phyloP scores from a whole-genome alignment of 2,888 invertebrate genomes.

The Incurvaria masculella region DNA sequence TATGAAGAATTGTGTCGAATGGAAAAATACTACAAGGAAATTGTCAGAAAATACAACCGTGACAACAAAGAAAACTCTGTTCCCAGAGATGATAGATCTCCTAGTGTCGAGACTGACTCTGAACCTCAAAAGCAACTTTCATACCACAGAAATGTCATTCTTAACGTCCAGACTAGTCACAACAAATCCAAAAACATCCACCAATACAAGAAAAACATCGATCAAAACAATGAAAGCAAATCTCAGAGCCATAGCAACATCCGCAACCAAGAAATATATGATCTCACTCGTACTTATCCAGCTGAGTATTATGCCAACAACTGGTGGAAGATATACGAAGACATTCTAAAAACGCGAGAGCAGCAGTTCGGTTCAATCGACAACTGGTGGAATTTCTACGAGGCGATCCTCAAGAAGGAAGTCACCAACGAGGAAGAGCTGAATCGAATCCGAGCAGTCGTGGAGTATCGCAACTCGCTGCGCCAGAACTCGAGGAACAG shows the following conservation, averaged over 20 bases:
- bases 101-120: conserved; percentile 20
- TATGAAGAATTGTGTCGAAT: conserved; percentile 47
- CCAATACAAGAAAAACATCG: conserved; percentile 24
- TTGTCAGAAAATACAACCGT: conserved; percentile 37
- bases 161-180: conserved; percentile 29
- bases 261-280: conserved; percentile 36
- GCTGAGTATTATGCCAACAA: conserved; percentile 49
- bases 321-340: conserved; percentile 52
- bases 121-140: conserved; percentile 21
- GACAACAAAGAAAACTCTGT: conserved; percentile 32
- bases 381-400: conserved; percentile 50
- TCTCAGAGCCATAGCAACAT: conserved; percentile 22
- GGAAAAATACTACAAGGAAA: conserved; percentile 47
- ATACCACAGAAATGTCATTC: conserved; percentile 29
- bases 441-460: conserved; percentile 27
- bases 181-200: conserved; percentile 28
- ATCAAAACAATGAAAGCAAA: conserved; percentile 25
- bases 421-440: conserved; percentile 31
- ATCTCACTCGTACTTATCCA: conserved; percentile 42
- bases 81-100: conserved; percentile 20
- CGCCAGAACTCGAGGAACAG: conserved; percentile 31
- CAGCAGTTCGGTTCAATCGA: conserved; percentile 48
- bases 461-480: conserved; percentile 26
- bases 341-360: conserved; percentile 39
- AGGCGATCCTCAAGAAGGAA: conserved; percentile 33